A percentile compares a stretch with the other conserved stretches of the same genome.
Evolutionary conservation across 2,113 vertebrate species (phyloP).

Genomic region (Proterorhinus semilunaris): DNA sequence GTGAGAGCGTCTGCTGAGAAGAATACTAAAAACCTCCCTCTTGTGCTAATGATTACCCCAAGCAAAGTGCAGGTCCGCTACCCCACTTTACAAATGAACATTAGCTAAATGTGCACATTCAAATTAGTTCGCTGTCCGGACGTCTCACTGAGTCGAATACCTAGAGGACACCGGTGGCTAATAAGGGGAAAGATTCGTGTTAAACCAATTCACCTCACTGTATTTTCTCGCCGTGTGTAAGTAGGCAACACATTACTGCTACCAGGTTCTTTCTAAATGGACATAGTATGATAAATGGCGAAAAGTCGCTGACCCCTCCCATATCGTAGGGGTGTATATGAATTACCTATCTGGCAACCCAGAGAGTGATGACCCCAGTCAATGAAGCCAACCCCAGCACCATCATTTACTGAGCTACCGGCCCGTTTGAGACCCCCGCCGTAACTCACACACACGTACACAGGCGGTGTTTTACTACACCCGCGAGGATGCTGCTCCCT

Average conservation of each 20-base stretch:
- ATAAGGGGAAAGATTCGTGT: slow-evolving; percentile 30
- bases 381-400: slow-evolving; percentile 49
- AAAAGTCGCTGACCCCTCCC: slow-evolving; percentile 31
- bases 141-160: slow-evolving; percentile 15
- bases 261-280: slow-evolving; percentile 14
- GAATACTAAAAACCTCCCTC: slow-evolving; percentile 61
- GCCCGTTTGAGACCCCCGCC: slow-evolving; percentile 44
- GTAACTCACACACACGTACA: slow-evolving; percentile 46
- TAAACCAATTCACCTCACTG: slow-evolving; percentile 15
- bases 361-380: slow-evolving; percentile 61
- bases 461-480: slow-evolving; percentile 12
- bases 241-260: slow-evolving; percentile 11
- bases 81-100: slow-evolving; percentile 61
- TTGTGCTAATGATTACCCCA: slow-evolving; percentile 67
- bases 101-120: slow-evolving; percentile 54
- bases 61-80: slow-evolving; percentile 56
- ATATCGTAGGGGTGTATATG: slow-evolving; percentile 42
- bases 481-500: slow-evolving; percentile 10
- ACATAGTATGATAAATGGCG: slow-evolving; percentile 44
- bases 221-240: neutral
- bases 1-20: slow-evolving; percentile 50
- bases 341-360: slow-evolving; percentile 60
- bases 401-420: slow-evolving; percentile 64
- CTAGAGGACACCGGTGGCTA: slow-evolving; percentile 45
- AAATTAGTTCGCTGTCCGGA: slow-evolving; percentile 55